These are phyloP conservation scores for Drosophila burlai DNA, from an alignment of 1,140 invertebrate genomes.

Conservation along the genomic window DNA sequence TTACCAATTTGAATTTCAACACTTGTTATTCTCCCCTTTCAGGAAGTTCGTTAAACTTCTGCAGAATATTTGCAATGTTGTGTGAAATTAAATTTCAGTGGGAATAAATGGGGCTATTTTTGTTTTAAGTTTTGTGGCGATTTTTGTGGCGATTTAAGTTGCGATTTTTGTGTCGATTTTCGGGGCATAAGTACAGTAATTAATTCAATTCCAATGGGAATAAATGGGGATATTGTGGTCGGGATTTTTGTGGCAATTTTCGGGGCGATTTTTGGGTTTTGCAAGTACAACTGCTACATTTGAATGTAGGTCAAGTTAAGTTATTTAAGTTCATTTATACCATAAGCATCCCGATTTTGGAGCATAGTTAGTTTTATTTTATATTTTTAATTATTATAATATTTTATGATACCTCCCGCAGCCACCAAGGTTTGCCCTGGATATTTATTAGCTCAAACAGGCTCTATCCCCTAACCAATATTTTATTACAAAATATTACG, in stretches of 20 bases:
- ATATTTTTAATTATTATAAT: neutral
- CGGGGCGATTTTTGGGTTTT: no score
- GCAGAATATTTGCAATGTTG: constrained; percentile 36
- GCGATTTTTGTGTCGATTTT: neutral
- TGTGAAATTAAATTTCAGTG: constrained; percentile 49
- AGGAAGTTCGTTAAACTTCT: constrained; percentile 67
- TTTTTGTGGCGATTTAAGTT: neutral
- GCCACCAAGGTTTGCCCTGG: neutral
- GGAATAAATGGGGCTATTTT: constrained; percentile 20
- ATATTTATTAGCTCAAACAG: neutral
- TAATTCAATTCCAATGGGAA: no score
- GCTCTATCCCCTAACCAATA: no score
- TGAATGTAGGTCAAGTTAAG: no score
- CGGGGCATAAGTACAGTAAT: neutral
- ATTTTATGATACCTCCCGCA: fast-evolving
- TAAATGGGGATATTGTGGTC: no score
- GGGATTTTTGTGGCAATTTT: no score
- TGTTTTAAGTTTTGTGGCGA: neutral
- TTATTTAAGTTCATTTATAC: no score
- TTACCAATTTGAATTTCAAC: constrained; percentile 46
- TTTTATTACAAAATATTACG: no score
- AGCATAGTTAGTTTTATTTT: neutral
- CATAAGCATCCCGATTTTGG: no score
- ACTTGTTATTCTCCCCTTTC: constrained; percentile 50
- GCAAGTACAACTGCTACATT: no score